phyloP scores from a whole-genome alignment of 1,140 invertebrate genomes.

The Drosophila parvula region DNA sequence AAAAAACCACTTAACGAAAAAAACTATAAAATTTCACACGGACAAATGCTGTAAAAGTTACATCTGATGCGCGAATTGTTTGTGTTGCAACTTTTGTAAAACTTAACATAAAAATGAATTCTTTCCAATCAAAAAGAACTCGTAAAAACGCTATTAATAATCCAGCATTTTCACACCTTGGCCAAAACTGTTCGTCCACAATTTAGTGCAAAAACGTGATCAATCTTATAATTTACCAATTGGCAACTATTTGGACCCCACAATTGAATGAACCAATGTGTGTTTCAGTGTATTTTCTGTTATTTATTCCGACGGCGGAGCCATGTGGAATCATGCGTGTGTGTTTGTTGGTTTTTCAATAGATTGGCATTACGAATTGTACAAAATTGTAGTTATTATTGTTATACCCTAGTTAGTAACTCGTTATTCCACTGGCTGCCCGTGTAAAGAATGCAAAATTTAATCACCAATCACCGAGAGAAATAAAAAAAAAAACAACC shows the following conservation, averaged over 20 bases:
- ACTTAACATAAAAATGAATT: constrained; percentile 24
- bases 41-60: constrained; percentile 76
- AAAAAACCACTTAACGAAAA: constrained; percentile 25
- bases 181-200: constrained; percentile 65
- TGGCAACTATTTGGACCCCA: constrained; percentile 59
- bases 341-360: constrained; percentile 30
- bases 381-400: constrained; percentile 43
- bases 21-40: constrained; percentile 52
- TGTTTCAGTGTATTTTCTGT: constrained; percentile 29
- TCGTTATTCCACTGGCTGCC: constrained; percentile 65
- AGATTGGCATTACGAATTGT: constrained; percentile 47
- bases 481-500: neutral
- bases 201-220: constrained; percentile 55
- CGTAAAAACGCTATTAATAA: constrained; percentile 51
- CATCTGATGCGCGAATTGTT: constrained; percentile 79
- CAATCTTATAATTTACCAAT: constrained; percentile 69
- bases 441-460: constrained; percentile 4
- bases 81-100: constrained; percentile 79
- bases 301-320: constrained; percentile 20
- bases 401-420: constrained; percentile 25
- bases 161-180: constrained; percentile 72
- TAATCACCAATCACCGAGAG: constrained; percentile 1
- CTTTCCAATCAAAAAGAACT: constrained; percentile 2
- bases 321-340: constrained; percentile 66
- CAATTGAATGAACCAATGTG: constrained; percentile 17